Percentiles rank a stretch among this genome's conserved stretches.
Evolutionary conservation across 2,797 vertebrate species (phyloP).

Genomic region (Chanos chanos): DNA sequence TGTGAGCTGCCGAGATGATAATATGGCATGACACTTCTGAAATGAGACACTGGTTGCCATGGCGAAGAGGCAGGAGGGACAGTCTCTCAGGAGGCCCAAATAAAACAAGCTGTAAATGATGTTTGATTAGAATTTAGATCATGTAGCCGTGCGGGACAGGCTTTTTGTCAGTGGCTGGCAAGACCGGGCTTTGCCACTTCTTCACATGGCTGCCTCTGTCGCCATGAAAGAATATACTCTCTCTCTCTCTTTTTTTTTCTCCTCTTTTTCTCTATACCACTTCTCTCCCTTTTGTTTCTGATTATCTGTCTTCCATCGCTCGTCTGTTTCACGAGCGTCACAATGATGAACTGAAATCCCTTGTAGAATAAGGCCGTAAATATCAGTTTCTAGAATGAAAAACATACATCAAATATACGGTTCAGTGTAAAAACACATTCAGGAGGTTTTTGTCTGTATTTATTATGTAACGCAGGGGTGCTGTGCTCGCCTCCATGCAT

Average conservation of each 20-base stretch:
- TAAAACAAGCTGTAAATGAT: conserved; percentile 99
- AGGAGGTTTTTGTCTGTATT: too few relatives aligned
- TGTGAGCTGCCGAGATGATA: conserved; percentile 93
- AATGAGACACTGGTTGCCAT: conserved; percentile 99
- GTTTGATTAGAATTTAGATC: conserved; percentile 99
- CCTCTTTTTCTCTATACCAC: neutral
- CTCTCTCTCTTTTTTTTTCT: neutral
- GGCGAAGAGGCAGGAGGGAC: conserved; percentile 89
- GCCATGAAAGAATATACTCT: conserved; percentile 29
- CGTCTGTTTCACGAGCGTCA: conserved; percentile 17
- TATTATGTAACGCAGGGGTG: too few relatives aligned
- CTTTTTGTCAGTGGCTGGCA: conserved; percentile 64
- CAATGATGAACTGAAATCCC: neutral
- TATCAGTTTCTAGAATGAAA: neutral
- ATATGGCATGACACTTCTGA: conserved; percentile 99
- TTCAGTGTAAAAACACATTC: too few relatives aligned
- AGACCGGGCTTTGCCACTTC: conserved; percentile 49
- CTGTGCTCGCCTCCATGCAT: too few relatives aligned
- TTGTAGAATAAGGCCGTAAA: neutral
- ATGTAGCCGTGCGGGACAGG: conserved; percentile 86
- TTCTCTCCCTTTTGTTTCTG: conserved; percentile 41
- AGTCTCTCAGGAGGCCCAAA: conserved; percentile 91
- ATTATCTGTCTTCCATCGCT: conserved; percentile 38
- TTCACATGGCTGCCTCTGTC: conserved; percentile 45
- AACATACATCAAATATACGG: neutral